These are phyloP conservation scores for Willowsia nigromaculata DNA, from an alignment of 2,888 invertebrate genomes.

Conservation along the genomic window DNA sequence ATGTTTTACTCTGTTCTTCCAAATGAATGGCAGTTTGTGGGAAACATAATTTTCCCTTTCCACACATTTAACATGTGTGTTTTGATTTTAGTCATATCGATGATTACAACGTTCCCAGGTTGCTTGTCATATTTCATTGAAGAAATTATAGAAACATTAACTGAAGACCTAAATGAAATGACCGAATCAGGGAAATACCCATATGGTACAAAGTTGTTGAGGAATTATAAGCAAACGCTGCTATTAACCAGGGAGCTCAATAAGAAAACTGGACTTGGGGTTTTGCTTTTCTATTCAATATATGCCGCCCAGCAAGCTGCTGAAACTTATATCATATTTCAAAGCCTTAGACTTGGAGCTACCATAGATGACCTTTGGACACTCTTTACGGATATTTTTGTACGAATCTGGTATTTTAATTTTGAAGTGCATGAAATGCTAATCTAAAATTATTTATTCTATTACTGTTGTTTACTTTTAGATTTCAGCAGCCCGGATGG, in stretches of 20 bases:
- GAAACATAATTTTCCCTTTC: not conserved
- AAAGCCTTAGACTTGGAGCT: not conserved
- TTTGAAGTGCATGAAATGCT: no score
- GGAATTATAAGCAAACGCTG: not conserved
- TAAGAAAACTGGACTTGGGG: not conserved
- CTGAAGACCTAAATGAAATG: not conserved
- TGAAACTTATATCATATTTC: constrained; percentile 9
- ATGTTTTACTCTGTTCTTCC: not conserved
- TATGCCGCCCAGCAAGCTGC: not conserved
- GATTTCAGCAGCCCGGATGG: not conserved
- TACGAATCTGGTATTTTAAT: not conserved
- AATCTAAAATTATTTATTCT: no score
- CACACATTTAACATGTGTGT: not conserved
- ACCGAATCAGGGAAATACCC: not conserved
- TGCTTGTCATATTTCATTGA: constrained; percentile 1
- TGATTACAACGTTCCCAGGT: not conserved
- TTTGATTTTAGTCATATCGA: not conserved
- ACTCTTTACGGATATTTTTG: constrained; percentile 6
- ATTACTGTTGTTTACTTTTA: not conserved
- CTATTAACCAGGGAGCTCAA: not conserved
- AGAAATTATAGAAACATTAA: not conserved
- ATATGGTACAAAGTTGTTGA: not conserved
- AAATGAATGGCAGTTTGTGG: not conserved
- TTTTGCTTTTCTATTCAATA: not conserved
- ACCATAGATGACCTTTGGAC: not conserved